These are phyloP conservation scores for Procavia capensis DNA, from an alignment of 2,113 vertebrate species.

Conservation along the genomic window DNA sequence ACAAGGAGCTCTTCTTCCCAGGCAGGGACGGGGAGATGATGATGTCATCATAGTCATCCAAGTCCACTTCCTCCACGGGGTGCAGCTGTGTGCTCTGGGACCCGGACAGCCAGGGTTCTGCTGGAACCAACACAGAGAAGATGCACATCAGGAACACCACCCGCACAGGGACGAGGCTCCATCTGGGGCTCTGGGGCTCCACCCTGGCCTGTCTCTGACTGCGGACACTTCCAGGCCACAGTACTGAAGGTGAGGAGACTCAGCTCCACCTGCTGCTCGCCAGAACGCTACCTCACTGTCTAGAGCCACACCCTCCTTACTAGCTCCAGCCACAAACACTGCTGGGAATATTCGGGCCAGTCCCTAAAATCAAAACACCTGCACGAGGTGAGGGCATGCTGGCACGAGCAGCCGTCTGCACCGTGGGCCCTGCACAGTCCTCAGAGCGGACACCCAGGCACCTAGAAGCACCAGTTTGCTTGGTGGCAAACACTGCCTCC, in stretches of 20 bases:
- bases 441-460: rapidly evolving
- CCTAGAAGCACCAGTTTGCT: background rate
- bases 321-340: background rate
- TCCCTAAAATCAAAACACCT: background rate
- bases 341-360: background rate
- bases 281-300: too few species aligned
- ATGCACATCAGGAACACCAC: conserved; percentile 8
- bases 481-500: rapidly evolving
- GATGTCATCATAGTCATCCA: conserved; percentile 93
- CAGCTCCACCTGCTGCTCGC: too few species aligned
- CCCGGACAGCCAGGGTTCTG: conserved; percentile 5
- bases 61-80: conserved; percentile 81
- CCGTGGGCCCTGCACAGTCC: rapidly evolving
- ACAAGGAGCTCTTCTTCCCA: conserved; percentile 77
- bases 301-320: background rate
- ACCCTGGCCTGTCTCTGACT: too few species aligned
- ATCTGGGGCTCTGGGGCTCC: too few species aligned
- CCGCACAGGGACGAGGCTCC: background rate
- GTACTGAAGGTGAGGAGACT: too few species aligned
- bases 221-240: too few species aligned
- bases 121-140: conserved; percentile 79
- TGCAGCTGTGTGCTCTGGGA: background rate
- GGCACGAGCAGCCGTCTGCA: too few species aligned
- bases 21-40: conserved; percentile 86
- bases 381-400: too few species aligned